Evolutionary conservation across 2,113 vertebrate genomes (phyloP).

Genomic region (Pantherophis guttatus): DNA sequence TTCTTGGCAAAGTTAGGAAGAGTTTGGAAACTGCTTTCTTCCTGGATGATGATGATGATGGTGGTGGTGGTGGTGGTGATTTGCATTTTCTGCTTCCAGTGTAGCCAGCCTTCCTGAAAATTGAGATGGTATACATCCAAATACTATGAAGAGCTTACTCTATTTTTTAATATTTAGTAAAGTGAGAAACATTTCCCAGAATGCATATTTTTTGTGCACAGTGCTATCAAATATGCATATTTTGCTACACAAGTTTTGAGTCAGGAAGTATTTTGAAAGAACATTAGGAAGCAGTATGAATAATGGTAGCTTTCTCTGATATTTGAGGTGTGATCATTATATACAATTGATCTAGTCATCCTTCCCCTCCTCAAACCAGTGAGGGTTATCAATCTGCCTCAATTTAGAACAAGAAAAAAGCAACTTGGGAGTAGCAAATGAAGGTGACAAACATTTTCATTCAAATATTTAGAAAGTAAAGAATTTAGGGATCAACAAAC

Average conservation of each 20-base stretch:
- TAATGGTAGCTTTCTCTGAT: background rate
- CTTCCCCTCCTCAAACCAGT: background rate
- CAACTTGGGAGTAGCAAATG: background rate
- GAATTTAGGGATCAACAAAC: background rate
- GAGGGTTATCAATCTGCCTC: background rate
- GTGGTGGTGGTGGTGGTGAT: background rate
- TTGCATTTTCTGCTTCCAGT: background rate
- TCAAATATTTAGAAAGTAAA: background rate
- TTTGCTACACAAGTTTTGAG: background rate
- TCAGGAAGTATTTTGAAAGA: background rate
- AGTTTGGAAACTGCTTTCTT: background rate
- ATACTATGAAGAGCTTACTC: background rate
- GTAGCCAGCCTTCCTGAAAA: background rate
- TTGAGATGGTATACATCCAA: background rate
- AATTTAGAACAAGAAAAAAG: background rate
- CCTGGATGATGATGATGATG: background rate
- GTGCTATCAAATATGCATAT: background rate
- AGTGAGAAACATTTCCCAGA: background rate
- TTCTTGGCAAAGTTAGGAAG: background rate
- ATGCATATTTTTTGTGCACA: background rate
- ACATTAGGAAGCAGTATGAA: background rate
- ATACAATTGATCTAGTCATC: background rate
- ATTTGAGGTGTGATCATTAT: background rate
- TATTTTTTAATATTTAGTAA: background rate
- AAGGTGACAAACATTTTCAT: background rate